Evolutionary conservation across 2,113 vertebrate species (phyloP).

Genomic region (Lycocorax pyrrhopterus): DNA sequence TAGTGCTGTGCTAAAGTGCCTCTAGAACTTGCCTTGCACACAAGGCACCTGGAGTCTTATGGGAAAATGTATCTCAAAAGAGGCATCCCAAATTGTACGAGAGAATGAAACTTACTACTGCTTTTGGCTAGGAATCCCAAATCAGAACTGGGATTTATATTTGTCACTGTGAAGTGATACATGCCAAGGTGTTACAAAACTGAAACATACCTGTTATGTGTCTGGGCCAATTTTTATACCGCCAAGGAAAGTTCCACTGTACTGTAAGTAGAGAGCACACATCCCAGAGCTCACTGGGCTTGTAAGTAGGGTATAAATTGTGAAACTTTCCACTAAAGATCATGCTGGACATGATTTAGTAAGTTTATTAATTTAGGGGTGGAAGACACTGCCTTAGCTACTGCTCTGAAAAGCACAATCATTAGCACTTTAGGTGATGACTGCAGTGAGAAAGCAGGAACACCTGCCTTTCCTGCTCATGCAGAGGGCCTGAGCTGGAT

Average conservation of each 20-base stretch:
- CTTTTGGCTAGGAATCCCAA: slow-evolving; percentile 6
- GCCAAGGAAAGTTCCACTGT: background rate
- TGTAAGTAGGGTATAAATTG: background rate
- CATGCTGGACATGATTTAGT: background rate
- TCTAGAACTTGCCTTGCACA: background rate
- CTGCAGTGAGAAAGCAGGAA: background rate
- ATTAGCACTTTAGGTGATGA: background rate
- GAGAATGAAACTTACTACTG: background rate
- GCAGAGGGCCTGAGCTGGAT: background rate
- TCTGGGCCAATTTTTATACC: background rate
- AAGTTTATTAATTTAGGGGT: background rate
- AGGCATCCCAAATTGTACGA: background rate
- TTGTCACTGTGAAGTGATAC: background rate
- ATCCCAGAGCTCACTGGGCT: background rate
- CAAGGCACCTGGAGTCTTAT: background rate
- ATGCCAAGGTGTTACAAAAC: background rate
- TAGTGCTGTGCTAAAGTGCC: background rate
- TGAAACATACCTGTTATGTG: background rate
- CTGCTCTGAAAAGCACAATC: background rate
- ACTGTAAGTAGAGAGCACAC: background rate
- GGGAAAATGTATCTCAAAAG: background rate
- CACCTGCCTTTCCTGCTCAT: background rate
- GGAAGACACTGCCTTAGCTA: background rate
- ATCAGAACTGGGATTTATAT: background rate
- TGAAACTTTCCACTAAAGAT: background rate